A percentile compares a stretch with the other conserved stretches of the same genome.
phyloP scores from a whole-genome alignment of 2,888 invertebrate species.

The Salticus scenicus region DNA sequence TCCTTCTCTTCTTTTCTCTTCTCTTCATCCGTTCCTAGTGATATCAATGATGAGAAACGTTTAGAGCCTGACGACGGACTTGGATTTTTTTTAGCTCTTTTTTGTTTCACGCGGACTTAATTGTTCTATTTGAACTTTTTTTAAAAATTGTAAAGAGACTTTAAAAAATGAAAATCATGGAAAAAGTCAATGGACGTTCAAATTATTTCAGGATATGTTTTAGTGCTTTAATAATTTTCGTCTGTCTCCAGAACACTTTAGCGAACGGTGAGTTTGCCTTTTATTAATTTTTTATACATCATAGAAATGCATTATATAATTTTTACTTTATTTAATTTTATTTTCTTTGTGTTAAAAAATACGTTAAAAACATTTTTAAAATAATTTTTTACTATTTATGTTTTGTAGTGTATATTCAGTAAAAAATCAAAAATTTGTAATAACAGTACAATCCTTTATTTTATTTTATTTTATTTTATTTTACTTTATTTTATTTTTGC shows the following conservation, averaged over 20 bases:
- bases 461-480: background rate
- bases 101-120: background rate
- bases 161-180: background rate
- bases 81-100: background rate
- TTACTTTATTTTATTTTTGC: background rate
- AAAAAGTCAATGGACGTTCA: background rate
- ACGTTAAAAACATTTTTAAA: no score
- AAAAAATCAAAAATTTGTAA: no score
- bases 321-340: no score
- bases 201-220: constrained; percentile 40
- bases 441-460: no score
- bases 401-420: no score
- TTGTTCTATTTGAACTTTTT: background rate
- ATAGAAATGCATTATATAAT: no score
- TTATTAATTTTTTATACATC: background rate
- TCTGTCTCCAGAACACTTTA: constrained; percentile 26
- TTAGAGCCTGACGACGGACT: background rate
- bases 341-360: no score
- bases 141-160: background rate
- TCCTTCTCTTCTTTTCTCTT: constrained; percentile 20
- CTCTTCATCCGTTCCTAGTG: background rate
- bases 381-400: no score
- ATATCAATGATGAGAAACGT: constrained; percentile 2
- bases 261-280: constrained; percentile 39
- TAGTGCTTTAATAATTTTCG: constrained; percentile 20